Conservation (phyloP, 2,888 invertebrate genomes). For the Trichopria drosophilae region DNA sequence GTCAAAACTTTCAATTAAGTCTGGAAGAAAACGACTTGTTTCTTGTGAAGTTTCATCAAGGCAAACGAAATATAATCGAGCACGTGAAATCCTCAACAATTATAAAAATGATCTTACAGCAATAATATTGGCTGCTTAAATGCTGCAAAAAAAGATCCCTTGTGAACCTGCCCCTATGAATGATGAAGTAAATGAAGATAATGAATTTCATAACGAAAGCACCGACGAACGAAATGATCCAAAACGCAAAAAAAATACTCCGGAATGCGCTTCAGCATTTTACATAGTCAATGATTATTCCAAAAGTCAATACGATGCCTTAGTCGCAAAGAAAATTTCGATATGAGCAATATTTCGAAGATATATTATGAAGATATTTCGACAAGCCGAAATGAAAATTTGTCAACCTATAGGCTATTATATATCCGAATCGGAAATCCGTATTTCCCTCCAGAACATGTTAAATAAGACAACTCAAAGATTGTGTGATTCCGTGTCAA, state of each 20-base stretch:
- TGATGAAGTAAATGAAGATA: too few species aligned
- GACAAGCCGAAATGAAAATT: not conserved
- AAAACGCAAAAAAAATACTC: too few species aligned
- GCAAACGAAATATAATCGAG: not conserved
- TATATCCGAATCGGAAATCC: conserved; percentile 4
- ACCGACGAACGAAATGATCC: too few species aligned
- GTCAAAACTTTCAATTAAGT: not conserved
- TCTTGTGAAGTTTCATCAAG: not conserved
- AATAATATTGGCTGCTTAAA: too few species aligned
- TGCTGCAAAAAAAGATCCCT: too few species aligned
- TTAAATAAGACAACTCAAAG: conserved; percentile 11
- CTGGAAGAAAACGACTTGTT: not conserved
- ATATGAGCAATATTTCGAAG: not conserved
- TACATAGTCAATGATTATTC: not conserved
- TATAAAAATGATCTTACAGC: too few species aligned
- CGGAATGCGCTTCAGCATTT: not conserved
- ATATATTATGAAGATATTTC: not conserved
- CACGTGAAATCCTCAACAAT: not conserved
- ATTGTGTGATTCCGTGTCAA: conserved; percentile 9
- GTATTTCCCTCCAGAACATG: conserved; percentile 6
- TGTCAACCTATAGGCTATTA: not conserved
- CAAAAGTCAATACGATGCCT: not conserved
- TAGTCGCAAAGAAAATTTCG: not conserved
- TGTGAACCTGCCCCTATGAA: too few species aligned
- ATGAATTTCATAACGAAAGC: not conserved